phyloP scores from a whole-genome alignment of 2,797 vertebrate species.

The Rhodeus uyekii region DNA sequence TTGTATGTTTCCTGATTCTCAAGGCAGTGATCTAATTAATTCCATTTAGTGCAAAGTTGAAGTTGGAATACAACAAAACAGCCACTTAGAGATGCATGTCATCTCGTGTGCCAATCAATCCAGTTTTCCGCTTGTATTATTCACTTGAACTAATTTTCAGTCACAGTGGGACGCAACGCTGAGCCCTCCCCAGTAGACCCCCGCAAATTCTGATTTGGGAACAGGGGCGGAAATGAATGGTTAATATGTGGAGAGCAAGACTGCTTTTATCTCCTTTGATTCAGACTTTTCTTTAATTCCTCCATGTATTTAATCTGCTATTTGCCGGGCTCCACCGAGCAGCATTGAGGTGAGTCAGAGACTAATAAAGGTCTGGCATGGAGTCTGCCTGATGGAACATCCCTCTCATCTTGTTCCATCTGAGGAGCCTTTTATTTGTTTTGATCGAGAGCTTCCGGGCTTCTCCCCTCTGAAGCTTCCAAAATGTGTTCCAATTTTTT shows the following conservation, averaged over 20 bases:
- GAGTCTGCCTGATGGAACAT: conserved; percentile 38
- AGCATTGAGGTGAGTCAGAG: conserved; percentile 33
- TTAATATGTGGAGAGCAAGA: conserved; percentile 14
- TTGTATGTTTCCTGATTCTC: conserved; percentile 1
- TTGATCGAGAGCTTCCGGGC: conserved; percentile 31
- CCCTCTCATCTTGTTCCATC: conserved; percentile 44
- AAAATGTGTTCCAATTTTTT: conserved; percentile 5
- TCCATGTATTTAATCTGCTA: conserved; percentile 34
- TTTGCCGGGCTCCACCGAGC: conserved; percentile 14
- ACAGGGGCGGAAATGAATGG: conserved; percentile 26
- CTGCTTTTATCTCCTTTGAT: conserved; percentile 34
- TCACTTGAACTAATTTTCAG: conserved; percentile 15
- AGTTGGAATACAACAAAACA: background rate
- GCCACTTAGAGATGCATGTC: background rate
- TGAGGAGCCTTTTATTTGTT: conserved; percentile 33
- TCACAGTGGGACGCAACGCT: background rate
- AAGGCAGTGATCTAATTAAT: background rate
- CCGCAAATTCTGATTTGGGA: conserved; percentile 6
- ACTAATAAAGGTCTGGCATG: conserved; percentile 36
- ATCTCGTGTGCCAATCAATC: background rate
- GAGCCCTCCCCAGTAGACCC: background rate
- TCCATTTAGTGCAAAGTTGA: background rate
- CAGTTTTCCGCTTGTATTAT: background rate
- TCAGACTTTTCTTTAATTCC: conserved; percentile 38
- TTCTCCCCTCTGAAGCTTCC: conserved; percentile 13